Conservation (phyloP, 1,140 invertebrate genomes). For the Leptestheria dahalacensis region DNA sequence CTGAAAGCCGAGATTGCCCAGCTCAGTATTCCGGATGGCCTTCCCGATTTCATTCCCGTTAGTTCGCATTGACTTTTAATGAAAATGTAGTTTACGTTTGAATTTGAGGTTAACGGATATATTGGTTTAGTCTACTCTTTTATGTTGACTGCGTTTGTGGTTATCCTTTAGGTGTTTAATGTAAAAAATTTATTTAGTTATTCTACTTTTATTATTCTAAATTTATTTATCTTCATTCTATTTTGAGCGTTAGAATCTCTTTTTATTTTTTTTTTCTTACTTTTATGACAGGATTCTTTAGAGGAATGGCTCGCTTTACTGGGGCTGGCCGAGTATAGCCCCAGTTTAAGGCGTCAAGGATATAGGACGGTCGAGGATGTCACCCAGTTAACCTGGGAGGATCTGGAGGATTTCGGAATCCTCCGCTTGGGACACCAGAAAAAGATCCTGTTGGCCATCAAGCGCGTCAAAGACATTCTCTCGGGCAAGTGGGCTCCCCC, state of each 20-base stretch:
- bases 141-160: no score
- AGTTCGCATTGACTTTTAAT: no score
- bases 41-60: constrained; percentile 85
- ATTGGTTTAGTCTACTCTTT: no score
- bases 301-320: constrained; percentile 86
- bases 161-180: no score
- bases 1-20: constrained; percentile 92
- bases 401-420: constrained; percentile 97
- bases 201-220: no score
- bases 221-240: no score
- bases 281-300: constrained; percentile 52
- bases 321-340: constrained; percentile 78
- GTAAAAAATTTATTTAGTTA: no score
- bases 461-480: constrained; percentile 85
- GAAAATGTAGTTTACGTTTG: no score
- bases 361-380: constrained; percentile 85
- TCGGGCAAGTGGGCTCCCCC: constrained; percentile 58
- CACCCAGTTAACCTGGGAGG: constrained; percentile 92
- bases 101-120: no score
- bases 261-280: neutral
- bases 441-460: constrained; percentile 91
- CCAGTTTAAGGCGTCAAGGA: constrained; percentile 74
- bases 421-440: constrained; percentile 92
- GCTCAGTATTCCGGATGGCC: constrained; percentile 81
- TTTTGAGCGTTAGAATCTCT: neutral